Base-by-base conservation (phyloP, 1,140 invertebrate species). In the Apis laboriosa region DNA sequence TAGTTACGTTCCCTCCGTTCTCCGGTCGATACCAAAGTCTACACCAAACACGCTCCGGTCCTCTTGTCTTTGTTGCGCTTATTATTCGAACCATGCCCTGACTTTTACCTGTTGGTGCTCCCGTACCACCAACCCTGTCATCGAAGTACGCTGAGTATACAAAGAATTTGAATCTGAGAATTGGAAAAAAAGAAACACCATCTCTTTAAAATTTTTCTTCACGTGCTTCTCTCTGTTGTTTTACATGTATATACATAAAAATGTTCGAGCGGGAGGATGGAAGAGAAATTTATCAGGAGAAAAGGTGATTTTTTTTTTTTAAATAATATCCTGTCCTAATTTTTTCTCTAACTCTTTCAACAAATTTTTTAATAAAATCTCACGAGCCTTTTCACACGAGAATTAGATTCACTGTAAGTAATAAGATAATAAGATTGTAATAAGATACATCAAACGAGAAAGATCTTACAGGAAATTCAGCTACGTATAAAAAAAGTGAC, bases 111-210 rank as follows among this genome's bases (percentile, higher is more conserved):
- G 64, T 43, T n/a, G 83, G 66, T 49, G 81, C 80, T 64, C 88
- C 84, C 2, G 84, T 88, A 24, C 96, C 94, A n/a, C 95, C 95
- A 84, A 96, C 95, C 85, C 97, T 95, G 64, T 96, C 94, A 92
- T 98, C 98, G 88, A 96, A 97, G 90, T 97, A 98, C 56, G 98
- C 98, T 3, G 98, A 98, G 90, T 98, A 98, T 24, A 99, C 97
- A 92, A 97, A 98, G 94, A 98, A 98, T 93, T 98, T 98, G 91
- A 96, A 97, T 90, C 97, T 97, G 92, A 80, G 93, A 92, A 67
- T 55, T 15, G 49, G 56, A 61, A 51, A 72, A 28, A 58, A 7
- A 67, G 19, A 64, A 79, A 58, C 17, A 43, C n/a, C 19, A 67
- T n/a, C 9, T 19, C n/a, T 72, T 66, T 28, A 68, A 34, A 68